phyloP scores from a whole-genome alignment of 2,888 invertebrate genomes.

The Pantelozetes paolii region DNA sequence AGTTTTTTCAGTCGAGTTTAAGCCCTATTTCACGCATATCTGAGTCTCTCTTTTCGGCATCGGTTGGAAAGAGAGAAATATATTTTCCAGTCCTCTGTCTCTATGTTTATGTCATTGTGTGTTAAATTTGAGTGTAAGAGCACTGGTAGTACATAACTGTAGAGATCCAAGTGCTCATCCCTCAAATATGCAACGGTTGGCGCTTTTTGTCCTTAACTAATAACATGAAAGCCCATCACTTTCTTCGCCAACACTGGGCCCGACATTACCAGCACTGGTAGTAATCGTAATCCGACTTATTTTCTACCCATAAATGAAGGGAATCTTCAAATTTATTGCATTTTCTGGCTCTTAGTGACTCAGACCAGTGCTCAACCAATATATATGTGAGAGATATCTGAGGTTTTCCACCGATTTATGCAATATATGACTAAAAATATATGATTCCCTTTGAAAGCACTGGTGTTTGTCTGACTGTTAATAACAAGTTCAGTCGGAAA shows the following conservation, averaged over 20 bases:
- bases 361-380: not conserved
- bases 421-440: too few relatives aligned
- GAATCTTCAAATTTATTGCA: slow-evolving; percentile 21
- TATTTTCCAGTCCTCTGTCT: not conserved
- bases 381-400: not conserved
- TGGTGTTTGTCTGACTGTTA: not conserved
- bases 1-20: not conserved
- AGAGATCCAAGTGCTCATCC: not conserved
- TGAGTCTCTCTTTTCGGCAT: not conserved
- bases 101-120: slow-evolving; percentile 9
- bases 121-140: not conserved
- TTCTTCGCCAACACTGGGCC: not conserved
- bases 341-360: slow-evolving; percentile 7
- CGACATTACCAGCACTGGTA: not conserved
- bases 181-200: slow-evolving; percentile 21
- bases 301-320: not conserved
- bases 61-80: not conserved
- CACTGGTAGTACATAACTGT: not conserved
- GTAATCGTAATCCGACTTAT: slow-evolving; percentile 3
- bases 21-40: slow-evolving; percentile 9
- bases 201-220: slow-evolving; percentile 28
- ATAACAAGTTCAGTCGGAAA: not conserved
- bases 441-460: too few relatives aligned
- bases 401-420: not conserved
- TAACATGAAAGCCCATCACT: slow-evolving; percentile 19